Base-by-base conservation (phyloP, 1,140 invertebrate species). In the Planococcus citri region DNA sequence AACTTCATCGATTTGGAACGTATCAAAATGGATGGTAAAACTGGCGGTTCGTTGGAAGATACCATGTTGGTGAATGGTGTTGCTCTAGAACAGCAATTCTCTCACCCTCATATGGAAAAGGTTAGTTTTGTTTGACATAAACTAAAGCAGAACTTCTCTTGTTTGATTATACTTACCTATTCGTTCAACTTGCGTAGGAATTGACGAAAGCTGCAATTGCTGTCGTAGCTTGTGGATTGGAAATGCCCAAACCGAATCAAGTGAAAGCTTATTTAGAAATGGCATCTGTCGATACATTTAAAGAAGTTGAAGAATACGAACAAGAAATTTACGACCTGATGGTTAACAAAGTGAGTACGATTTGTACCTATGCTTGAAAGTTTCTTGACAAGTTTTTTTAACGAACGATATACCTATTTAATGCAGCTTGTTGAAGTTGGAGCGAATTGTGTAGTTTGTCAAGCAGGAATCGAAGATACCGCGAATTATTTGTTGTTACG, bases 401-500 rank as follows among this genome's bases (percentile, higher is more conserved):
- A 25, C 25, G 2, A 64, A 64, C 25, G 22, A 21, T 9, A 64
- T 64, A 17, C 24, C 24, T 72, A n/a, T n/a, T n/a, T n/a, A n/a
- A n/a, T n/a, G n/a, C n/a, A 85, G 81, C 84, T 89, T 0, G 99
- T 98, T 81, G 88, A 91, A 70, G 88, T 91, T 24, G 97, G 97
- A 20, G 90, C 97, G 0, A 98, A 91, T n/a, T 80, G 99, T 60
- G 97, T 95, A 1, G 98, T 99, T 75, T 99, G 97, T 78, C 97
- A 99, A 76, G 99, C 97, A 96, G 97, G 97, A 71, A 99, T 99
- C 79, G 97, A 99, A 79, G 97, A 99, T 79, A 97, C 99, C 82
- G 97, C 97, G 0, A 99, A 99, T 79, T 97, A 99, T 81, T 82
- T 99, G 33, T 82, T 99, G 25, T 82, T 98, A 17, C 91, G 98